A percentile compares a stretch with the other conserved stretches of the same genome.
Evolutionary conservation across 2,113 vertebrate species (phyloP).

Genomic region (Glareola pratincola): DNA sequence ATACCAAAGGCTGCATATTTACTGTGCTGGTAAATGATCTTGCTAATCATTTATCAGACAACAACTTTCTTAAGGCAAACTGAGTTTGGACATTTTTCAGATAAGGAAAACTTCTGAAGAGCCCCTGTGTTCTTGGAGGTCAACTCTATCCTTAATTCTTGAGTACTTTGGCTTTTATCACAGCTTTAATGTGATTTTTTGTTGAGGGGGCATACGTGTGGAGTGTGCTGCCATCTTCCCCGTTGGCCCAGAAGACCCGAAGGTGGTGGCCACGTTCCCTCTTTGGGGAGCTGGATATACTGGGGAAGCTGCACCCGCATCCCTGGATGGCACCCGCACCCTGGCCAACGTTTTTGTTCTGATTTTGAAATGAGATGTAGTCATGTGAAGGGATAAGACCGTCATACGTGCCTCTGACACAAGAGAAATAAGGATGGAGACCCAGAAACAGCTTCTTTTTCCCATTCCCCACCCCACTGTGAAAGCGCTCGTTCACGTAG

Average conservation of each 20-base stretch:
- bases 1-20: background rate
- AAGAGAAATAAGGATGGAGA: background rate
- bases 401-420: fast-evolving
- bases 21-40: background rate
- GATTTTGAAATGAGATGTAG: background rate
- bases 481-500: background rate
- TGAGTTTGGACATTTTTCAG: background rate
- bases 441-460: background rate
- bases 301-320: fast-evolving
- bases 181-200: background rate
- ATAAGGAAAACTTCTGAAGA: background rate
- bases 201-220: fast-evolving
- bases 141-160: background rate
- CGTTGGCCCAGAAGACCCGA: background rate
- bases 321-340: background rate
- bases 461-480: background rate
- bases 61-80: background rate
- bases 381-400: background rate
- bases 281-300: background rate
- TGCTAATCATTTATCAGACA: background rate
- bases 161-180: background rate
- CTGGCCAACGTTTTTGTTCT: background rate
- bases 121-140: background rate
- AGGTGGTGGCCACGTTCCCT: background rate
- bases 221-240: background rate